Percentiles rank a stretch among this genome's conserved stretches.
Evolutionary conservation across 2,888 invertebrate genomes (phyloP).

Genomic region (Xylota segnis): DNA sequence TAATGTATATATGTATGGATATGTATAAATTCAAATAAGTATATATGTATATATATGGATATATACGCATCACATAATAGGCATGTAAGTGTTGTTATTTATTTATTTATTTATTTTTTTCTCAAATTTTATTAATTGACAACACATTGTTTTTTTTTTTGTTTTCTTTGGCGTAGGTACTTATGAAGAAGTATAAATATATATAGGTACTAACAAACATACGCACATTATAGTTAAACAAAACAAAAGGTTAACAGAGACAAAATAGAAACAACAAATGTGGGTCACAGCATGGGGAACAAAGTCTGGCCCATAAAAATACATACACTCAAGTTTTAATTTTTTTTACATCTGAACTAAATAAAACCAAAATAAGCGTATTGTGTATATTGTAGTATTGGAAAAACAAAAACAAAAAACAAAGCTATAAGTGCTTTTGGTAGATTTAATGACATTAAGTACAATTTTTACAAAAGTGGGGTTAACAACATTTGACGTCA

Average conservation of each 20-base stretch:
- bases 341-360: too few species aligned
- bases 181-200: not conserved
- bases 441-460: not conserved
- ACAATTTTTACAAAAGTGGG: not conserved
- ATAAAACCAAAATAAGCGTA: too few species aligned
- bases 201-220: not conserved
- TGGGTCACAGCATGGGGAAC: too few species aligned
- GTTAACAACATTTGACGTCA: not conserved
- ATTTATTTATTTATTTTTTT: too few species aligned
- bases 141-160: not conserved
- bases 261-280: not conserved
- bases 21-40: not conserved
- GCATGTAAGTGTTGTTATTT: slow-evolving; percentile 6
- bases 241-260: not conserved
- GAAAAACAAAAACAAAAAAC: not conserved
- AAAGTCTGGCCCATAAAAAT: too few species aligned
- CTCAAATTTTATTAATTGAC: too few species aligned
- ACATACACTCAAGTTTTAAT: too few species aligned
- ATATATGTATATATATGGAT: not conserved
- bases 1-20: not conserved
- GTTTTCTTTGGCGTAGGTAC: not conserved
- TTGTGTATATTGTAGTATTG: not conserved
- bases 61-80: slow-evolving; percentile 9
- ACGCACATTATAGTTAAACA: not conserved
- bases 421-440: not conserved